A percentile compares a stretch with the other conserved stretches of the same genome.
phyloP scores from a whole-genome alignment of 37 sponge, comb jelly and placozoan species.

The Spongia lamella region DNA sequence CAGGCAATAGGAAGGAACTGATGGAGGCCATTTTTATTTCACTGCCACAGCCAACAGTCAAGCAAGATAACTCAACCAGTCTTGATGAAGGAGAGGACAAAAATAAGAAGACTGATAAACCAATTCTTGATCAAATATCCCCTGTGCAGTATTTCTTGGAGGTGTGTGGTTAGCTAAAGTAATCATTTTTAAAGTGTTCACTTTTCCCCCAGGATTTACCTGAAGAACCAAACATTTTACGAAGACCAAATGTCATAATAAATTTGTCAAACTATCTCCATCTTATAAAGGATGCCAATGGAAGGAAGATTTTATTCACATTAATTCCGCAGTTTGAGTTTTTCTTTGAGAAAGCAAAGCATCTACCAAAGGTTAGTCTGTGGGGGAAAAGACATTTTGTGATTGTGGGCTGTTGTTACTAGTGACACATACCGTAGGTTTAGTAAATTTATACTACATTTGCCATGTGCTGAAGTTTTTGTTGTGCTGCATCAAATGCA shows the following conservation, averaged over 20 bases:
- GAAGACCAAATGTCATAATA: neutral
- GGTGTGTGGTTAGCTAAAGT: constrained; percentile 10
- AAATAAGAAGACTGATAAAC: neutral
- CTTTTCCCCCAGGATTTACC: neutral
- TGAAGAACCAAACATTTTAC: neutral
- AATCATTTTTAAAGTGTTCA: neutral
- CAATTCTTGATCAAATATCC: constrained; percentile 8
- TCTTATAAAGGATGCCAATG: neutral
- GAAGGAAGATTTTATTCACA: neutral
- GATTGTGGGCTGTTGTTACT: too few relatives aligned
- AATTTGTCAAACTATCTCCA: constrained; percentile 7
- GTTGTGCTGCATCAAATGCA: too few relatives aligned
- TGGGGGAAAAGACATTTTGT: too few relatives aligned
- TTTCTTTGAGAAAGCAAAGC: neutral
- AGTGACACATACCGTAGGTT: too few relatives aligned
- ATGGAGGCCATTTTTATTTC: neutral
- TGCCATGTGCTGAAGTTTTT: too few relatives aligned
- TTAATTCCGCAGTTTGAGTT: constrained; percentile 4
- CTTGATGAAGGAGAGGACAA: constrained; percentile 23
- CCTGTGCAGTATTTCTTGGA: constrained; percentile 53
- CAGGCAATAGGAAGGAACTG: neutral
- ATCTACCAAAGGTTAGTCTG: too few relatives aligned
- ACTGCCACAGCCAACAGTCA: constrained; percentile 7
- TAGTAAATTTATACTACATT: too few relatives aligned
- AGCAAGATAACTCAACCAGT: constrained; percentile 6